Evolutionary conservation across 2,797 vertebrate species (phyloP), one percentile per base, ranked within the genome.

Genomic region (Pangasius krempfi): DNA sequence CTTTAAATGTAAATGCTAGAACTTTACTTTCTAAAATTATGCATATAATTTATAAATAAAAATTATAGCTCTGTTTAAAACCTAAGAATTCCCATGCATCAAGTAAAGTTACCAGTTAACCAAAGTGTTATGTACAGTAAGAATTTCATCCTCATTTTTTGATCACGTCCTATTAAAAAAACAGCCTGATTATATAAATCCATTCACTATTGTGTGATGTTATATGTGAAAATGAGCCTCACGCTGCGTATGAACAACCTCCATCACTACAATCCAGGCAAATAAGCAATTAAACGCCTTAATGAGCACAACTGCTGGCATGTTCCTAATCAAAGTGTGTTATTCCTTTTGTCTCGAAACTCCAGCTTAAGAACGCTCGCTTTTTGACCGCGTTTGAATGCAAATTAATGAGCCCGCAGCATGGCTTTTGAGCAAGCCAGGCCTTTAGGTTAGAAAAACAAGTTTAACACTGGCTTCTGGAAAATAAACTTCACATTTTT

Each of bases 301-400:
- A 85, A 89, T 84, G 82, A 89, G 66, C 54, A 18, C 56, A 50
- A 68, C 47, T 30, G 84, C 84, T 8, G 33, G 18, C 30, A 66
- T 30, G 80, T 68, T 88, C 44, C 83, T 84, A 90, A 88, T 90
- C 89, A 89, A 84, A 82, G 87, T 68, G n/a, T 60, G 73, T 84
- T 88, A 83, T 75, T 80, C 75, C 84, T 68, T 89, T 88, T 66
- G 73, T 88, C 85, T 85, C n/a, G 62, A 87, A 90, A 90, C 20
- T 56, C 40, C 84, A 44, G 87, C 85, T 50, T 85, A 84, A 56
- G 68, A 85, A 82, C 86, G 3, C 33, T 56, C 30, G 76, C 60
- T 87, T 87, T 85, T 60, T 30, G 40, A 64, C 81, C 33, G 86
- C 16, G 20, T 13, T 70, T 56, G 86, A 87, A 84, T 89, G 83